Evolutionary conservation across 2,888 invertebrate genomes (phyloP), one percentile per base, ranked within the genome.

Genomic region (Ophion ventricosus): DNA sequence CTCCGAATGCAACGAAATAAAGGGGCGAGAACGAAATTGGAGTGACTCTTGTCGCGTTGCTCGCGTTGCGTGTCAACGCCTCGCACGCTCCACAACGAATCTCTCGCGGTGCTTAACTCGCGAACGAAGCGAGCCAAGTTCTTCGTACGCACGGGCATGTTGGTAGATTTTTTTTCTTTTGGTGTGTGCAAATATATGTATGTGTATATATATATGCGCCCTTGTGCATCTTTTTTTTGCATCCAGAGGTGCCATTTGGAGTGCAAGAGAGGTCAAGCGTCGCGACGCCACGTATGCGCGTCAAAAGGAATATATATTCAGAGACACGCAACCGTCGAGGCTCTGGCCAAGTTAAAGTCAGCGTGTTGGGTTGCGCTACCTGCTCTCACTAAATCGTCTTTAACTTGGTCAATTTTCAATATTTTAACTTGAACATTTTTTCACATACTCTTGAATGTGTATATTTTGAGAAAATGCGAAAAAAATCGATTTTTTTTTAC

Each of bases 51-150:
- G 73, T 80, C 61, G 74, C 72, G 69, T 66, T 81, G 57, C 75
- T 82, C 79, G 81, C 74, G 64, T 81, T 82, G 83, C 84, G 79
- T 82, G 75, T 85, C 86, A 80, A 85, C 70, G 67, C 82, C 23
- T 59, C 69, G 66, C 57, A n/a, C 75, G 40, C 40, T 40, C 10
- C 40, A 10, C 57, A 35, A 59, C 20, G 72, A 72, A 17, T 20
- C 10, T 72, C 17, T 29, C 69, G 76, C 66, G 14, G 67, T 49
- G 67, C 67, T 67, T 73, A 43, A 70, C 40, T 78, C 64, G 63
- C 73, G 49, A 14, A 17, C 17, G 49, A 49, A 49, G 14, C 49
- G 49, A 49, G 49, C 69, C 26, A 56, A 61, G 54, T 73, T 69
- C 57, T 70, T 25, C 75, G 54, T 79, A 57, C 70, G 56, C 40